phyloP scores from a whole-genome alignment of 2,888 invertebrate species.

The Phanerotoma sp. region DNA sequence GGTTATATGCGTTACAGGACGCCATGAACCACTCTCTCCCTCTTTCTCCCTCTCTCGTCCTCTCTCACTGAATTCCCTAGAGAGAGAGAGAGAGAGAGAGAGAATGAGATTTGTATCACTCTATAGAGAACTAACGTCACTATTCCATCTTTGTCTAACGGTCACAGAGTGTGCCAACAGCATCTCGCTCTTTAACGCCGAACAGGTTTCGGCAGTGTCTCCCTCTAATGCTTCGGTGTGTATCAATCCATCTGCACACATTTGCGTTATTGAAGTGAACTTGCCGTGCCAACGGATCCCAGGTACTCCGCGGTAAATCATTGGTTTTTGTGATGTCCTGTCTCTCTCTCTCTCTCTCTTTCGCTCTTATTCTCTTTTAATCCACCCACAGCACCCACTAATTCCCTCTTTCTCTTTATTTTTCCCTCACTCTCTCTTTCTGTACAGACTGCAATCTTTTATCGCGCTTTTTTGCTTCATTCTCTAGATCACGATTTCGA shows the following conservation, averaged over 20 bases:
- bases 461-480: not conserved
- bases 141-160: too few species aligned
- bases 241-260: too few species aligned
- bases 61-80: too few species aligned
- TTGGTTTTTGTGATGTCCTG: slow-evolving; percentile 9
- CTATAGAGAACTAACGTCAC: too few species aligned
- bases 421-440: not conserved
- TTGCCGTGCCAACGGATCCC: slow-evolving; percentile 11
- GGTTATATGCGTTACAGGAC: too few species aligned
- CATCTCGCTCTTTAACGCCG: too few species aligned
- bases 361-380: not conserved
- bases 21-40: too few species aligned
- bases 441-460: not conserved
- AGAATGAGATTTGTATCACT: too few species aligned
- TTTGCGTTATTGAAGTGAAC: not conserved
- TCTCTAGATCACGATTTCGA: not conserved
- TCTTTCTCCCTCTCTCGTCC: too few species aligned
- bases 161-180: too few species aligned
- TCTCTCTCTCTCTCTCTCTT: slow-evolving; percentile 6
- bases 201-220: not conserved
- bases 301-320: slow-evolving; percentile 12
- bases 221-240: not conserved
- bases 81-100: too few species aligned
- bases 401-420: not conserved
- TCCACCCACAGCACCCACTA: too few species aligned